A percentile compares a stretch with the other conserved stretches of the same genome.
These are phyloP conservation scores for Sylvia borin DNA, from an alignment of 2,797 vertebrate genomes.

Conservation along the genomic window DNA sequence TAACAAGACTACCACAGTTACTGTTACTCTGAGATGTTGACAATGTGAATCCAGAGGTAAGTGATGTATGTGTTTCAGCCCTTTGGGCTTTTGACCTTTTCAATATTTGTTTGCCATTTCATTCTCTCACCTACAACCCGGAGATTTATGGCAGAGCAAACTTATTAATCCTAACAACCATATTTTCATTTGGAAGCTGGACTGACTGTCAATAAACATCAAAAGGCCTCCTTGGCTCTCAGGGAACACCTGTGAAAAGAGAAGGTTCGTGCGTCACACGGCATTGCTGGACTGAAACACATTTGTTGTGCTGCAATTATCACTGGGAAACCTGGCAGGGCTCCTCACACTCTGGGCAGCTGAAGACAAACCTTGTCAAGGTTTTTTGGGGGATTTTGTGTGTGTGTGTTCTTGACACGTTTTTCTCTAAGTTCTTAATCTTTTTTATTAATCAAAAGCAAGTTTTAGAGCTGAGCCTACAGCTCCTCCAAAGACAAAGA, in stretches of 20 bases:
- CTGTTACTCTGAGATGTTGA: constrained; percentile 32
- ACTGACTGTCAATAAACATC: constrained; percentile 1
- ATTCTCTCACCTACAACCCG: constrained; percentile 25
- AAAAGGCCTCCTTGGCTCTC: constrained; percentile 18
- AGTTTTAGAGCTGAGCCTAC: not conserved
- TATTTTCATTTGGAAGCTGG: constrained; percentile 45
- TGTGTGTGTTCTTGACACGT: not conserved
- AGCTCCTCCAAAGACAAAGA: not conserved
- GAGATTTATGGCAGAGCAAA: constrained; percentile 63
- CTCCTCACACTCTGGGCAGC: not conserved
- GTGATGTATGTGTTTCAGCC: not conserved
- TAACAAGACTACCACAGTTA: not conserved
- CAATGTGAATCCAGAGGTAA: constrained; percentile 19
- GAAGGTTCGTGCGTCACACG: not conserved
- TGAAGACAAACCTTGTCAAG: not conserved
- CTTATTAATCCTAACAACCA: constrained; percentile 40
- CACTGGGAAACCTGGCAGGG: not conserved
- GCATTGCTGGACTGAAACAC: not conserved
- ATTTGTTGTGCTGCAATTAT: not conserved
- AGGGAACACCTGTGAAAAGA: constrained; percentile 23
- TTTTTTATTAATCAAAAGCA: not conserved
- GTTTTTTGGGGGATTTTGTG: not conserved
- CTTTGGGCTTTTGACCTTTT: not conserved
- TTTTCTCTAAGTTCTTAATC: not conserved
- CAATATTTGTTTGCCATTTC: constrained; percentile 26